Evolutionary conservation across 2,797 vertebrate genomes (phyloP), one percentile per base, ranked within the genome.

Genomic region (Channa striata): DNA sequence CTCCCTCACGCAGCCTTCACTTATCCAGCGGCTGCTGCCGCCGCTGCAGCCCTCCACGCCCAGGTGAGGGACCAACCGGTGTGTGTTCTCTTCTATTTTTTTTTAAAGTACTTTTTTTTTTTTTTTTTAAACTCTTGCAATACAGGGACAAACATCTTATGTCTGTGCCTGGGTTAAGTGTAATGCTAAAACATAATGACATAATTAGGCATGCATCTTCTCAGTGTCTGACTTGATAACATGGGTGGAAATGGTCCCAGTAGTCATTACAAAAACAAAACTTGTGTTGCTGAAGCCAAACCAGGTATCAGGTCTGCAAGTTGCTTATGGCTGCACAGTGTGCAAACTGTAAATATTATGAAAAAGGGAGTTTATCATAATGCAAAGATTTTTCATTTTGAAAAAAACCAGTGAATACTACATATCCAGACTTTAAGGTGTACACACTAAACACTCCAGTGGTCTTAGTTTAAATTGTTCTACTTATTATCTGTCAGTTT

Each of bases 1-100:
- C 96, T 99, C 67, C 97, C 98, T 65, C 98, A 99, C 14, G 93
- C 97, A 0, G 96, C 98, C 40, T 98, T 99, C 92, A 96, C 96
- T 1, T 99, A 98, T 82, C 97, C 98, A 0, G 96, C 97, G 0
- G 96, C 97, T 0, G 97, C 97, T 0, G 97, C 97, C 0, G 97
- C 98, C 0, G 96, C 97, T 0, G 97, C 98, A 0, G 96, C 98
- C 82, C 96, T 99, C 52, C 97, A 99, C 43, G 96, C 97, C 91
- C 98, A 99, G 97, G 97, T 99, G 92, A 95, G 95, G 77, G 78
- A 93, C 70, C 91, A 87, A 82, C 89, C 90, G 85, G 86, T 93
- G 91, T 93, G 90, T 92, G 60, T 80, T 57, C 52, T 59, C 36
- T 47, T 57, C 10, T 58, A 30, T 81, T 68, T 36, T 68, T 47